These are phyloP conservation scores for Rhyacichthys aspro DNA, from an alignment of 2,797 vertebrate species.

Conservation along the genomic window DNA sequence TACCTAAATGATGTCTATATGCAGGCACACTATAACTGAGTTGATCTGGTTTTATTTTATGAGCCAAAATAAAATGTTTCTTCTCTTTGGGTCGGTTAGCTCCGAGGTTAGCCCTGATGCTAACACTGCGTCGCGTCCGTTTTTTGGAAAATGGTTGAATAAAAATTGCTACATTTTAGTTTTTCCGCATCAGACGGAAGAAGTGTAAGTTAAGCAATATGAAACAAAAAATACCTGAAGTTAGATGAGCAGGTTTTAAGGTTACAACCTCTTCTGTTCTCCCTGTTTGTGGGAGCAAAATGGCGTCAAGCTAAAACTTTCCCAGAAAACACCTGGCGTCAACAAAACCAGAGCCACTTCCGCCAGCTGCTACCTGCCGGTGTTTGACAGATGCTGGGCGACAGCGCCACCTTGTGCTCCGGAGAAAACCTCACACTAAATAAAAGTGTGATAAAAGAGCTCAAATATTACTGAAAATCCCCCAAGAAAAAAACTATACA, in stretches of 20 bases:
- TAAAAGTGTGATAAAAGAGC: no score
- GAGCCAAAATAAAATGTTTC: background rate
- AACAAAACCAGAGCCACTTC: constrained; percentile 54
- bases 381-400: background rate
- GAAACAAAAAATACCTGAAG: constrained; percentile 7
- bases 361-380: constrained; percentile 24
- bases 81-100: constrained; percentile 3
- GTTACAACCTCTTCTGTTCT: constrained; percentile 24
- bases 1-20: no score
- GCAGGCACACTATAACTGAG: background rate
- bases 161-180: background rate
- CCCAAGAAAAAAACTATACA: no score
- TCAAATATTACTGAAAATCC: no score
- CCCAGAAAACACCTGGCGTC: constrained; percentile 57
- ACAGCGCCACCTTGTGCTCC: background rate
- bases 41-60: background rate
- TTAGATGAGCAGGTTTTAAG: constrained; percentile 8
- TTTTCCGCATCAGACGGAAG: rapidly evolving
- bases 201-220: constrained; percentile 14
- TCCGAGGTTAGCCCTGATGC: constrained; percentile 9
- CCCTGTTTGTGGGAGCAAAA: constrained; percentile 57
- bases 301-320: constrained; percentile 65
- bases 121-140: background rate
- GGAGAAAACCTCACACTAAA: background rate
- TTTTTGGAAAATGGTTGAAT: background rate